Conservation (phyloP, 1,140 invertebrate genomes). For the Listronotus oregonensis region DNA sequence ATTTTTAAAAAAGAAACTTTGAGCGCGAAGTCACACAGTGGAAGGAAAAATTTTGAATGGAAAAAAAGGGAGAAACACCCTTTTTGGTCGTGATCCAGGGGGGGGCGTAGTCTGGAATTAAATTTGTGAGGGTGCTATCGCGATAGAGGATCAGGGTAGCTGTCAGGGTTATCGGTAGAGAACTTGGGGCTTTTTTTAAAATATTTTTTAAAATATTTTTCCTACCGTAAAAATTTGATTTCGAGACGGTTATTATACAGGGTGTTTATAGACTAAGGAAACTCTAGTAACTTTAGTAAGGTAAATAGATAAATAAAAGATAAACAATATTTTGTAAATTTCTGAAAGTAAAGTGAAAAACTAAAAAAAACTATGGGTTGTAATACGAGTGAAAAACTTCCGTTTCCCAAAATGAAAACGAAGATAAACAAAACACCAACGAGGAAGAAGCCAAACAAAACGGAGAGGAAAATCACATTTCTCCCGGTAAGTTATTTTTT, state of each 20-base stretch:
- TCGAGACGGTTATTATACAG: not conserved
- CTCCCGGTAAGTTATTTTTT: slow-evolving; percentile 26
- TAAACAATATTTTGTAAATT: too few species aligned
- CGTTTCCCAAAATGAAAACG: slow-evolving; percentile 28
- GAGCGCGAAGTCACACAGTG: slow-evolving; percentile 18
- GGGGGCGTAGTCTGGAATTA: slow-evolving; percentile 37
- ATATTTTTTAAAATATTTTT: not conserved
- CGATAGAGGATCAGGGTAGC: slow-evolving; percentile 15
- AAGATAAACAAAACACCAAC: slow-evolving; percentile 33
- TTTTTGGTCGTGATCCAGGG: slow-evolving; percentile 36
- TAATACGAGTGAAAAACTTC: slow-evolving; percentile 48
- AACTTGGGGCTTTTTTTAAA: not conserved
- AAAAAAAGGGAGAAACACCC: slow-evolving; percentile 41
- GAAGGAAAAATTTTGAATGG: slow-evolving; percentile 34
- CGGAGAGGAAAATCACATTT: slow-evolving; percentile 18
- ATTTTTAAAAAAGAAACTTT: too few species aligned
- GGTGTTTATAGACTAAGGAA: too few species aligned
- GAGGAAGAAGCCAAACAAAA: slow-evolving; percentile 20
- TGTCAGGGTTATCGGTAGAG: not conserved
- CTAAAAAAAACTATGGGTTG: slow-evolving; percentile 41
- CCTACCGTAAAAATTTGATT: not conserved
- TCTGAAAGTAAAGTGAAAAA: not conserved
- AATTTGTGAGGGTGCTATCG: slow-evolving; percentile 16
- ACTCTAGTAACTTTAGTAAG: too few species aligned
- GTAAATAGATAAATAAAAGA: not conserved